Evolutionary conservation across 2,888 invertebrate genomes (phyloP), one percentile per base, ranked within the genome.

Genomic region (Kuschelorhynchus macadamiae): DNA sequence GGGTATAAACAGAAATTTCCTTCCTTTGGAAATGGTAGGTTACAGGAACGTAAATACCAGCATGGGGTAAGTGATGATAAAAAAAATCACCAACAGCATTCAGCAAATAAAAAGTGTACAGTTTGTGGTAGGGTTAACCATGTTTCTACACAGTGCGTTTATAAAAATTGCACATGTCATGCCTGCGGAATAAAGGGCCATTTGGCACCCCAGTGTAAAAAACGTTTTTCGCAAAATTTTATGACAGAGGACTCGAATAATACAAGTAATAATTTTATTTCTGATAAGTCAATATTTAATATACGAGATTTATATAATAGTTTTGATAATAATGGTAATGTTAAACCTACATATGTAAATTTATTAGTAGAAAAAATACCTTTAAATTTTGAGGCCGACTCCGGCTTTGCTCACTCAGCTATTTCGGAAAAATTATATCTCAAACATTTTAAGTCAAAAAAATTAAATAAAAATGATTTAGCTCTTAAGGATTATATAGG

Each of bases 361-460:
- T n/a, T n/a, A n/a, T n/a, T n/a, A n/a, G n/a, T n/a, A n/a, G n/a
- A n/a, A 56, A n/a, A n/a, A n/a, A n/a, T n/a, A n/a, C n/a, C 59
- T 16, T 36, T 68, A 16, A 55, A 56, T 68, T 71, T 71, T 53
- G 60, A 71, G 36, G 56, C 52, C 7, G 69, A 69, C 42, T 59
- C 64, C 2, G 68, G 64, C 11, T 69, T 69, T 25, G 71, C 71
- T 11, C 60, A 71, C 30, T 17, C 67, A 1, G 65, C 68, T n/a
- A 68, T 71, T 44, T 69, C 68, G 1, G 68, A 65, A 65, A 71
- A 61, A 56, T 44, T 71, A 30, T 70, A 36, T 52, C 12, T 46
- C 39, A 66, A 60, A 49, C 60, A 67, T 68, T 71, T 71, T 56
- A n/a, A 44, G 47, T 16, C 57, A 30, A 56, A 52, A 52, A 2